Percentiles rank a stretch among this genome's conserved stretches.
Conservation (phyloP, 2,113 vertebrate species). For the Triplophysa rosa region DNA sequence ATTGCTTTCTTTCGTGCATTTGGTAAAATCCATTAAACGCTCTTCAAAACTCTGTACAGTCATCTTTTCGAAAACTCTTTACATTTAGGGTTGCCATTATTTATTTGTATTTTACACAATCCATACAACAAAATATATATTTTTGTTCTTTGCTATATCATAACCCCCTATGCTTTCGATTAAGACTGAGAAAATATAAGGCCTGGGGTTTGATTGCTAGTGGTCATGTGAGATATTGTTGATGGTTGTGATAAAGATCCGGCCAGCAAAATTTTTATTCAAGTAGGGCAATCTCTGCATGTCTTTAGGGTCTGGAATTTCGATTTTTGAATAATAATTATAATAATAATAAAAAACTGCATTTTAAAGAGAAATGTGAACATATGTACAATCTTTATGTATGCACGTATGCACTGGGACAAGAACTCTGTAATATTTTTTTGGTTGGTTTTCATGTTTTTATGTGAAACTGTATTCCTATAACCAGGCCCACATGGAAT, state of each 20-base stretch:
- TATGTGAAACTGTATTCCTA: slow-evolving; percentile 51
- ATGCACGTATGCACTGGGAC: slow-evolving; percentile 82
- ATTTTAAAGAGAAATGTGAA: slow-evolving; percentile 81
- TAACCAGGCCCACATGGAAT: slow-evolving; percentile 32
- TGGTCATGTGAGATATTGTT: slow-evolving; percentile 91
- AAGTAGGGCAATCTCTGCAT: slow-evolving; percentile 85
- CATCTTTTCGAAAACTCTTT: slow-evolving; percentile 86
- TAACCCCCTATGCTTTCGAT: slow-evolving; percentile 93
- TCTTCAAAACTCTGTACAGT: slow-evolving; percentile 78
- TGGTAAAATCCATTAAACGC: slow-evolving; percentile 63
- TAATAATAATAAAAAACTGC: slow-evolving; percentile 73
- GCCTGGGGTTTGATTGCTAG: slow-evolving; percentile 99
- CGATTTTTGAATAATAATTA: slow-evolving; percentile 88
- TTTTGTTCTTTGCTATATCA: slow-evolving; percentile 81
- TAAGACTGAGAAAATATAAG: slow-evolving; percentile 99
- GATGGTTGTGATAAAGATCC: slow-evolving; percentile 75
- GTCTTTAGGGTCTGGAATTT: slow-evolving; percentile 85
- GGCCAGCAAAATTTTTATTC: slow-evolving; percentile 79
- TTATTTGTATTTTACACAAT: slow-evolving; percentile 93
- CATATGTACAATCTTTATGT: slow-evolving; percentile 95
- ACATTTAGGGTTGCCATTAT: slow-evolving; percentile 88
- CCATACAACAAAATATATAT: slow-evolving; percentile 99
- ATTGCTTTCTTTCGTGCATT: slow-evolving; percentile 70
- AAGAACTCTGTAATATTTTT: slow-evolving; percentile 71
- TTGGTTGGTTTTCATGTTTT: slow-evolving; percentile 67